Evolutionary conservation across 2,113 vertebrate genomes (phyloP), one percentile per base, ranked within the genome.

Genomic region (Rhinolophus sinicus): DNA sequence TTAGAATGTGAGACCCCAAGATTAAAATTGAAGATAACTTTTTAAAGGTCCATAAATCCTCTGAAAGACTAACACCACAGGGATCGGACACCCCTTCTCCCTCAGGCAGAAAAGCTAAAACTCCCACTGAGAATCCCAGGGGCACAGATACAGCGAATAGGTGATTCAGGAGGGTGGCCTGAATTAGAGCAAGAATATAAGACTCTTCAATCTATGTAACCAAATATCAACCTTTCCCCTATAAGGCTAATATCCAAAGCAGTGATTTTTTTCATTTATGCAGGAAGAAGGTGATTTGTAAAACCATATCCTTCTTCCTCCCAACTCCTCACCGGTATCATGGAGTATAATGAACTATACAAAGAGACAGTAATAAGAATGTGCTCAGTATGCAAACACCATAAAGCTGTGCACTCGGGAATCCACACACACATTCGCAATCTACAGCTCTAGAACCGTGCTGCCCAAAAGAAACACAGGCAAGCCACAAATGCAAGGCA

Each of bases 311-410:
- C 35, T 90, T 35, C 24, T 89, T 70, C 30, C n/a, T 65, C 47
- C 30, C 13, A 65, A 5, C 2, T 15, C 21, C 4, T 12, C 33
- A 47, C 1, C 15, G 90, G 78, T 56, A 90, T 78, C 69, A 80
- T 10, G 11, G n/a, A 82, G 10, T 58, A 62, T 50, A 86, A 89
- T 19, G 54, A 82, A 77, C 67, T 84, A 54, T 7, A 18, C 14
- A 26, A 91, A 62, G 35, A 93, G n/a, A 89, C 72, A 78, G 75
- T 52, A 72, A 58, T 76, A 95, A 73, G 35, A 95, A 96, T 78
- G 75, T 82, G 62, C 30, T 75, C 14, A 21, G 64, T 77, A 77
- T 52, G 6, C 8, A 91, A 94, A 73, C 15, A 80, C 30, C 78
- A 83, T 4, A 78, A 56, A 93, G 44, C 58, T 93, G n/a, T 52